phyloP scores from a whole-genome alignment of 2,888 invertebrate genomes.

The Leptopilina syphax region DNA sequence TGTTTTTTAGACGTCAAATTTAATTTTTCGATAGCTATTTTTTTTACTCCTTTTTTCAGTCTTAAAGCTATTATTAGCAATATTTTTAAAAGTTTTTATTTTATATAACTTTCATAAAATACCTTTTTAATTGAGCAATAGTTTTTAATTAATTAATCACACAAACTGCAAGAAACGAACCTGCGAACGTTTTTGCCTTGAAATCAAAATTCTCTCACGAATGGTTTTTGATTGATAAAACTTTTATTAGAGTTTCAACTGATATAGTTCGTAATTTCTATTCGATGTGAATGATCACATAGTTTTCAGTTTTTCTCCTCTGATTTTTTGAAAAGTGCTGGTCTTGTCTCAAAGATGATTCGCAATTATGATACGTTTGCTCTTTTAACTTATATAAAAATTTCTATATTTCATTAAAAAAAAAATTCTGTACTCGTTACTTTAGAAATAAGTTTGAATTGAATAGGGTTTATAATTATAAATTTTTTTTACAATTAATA shows the following conservation, averaged over 20 bases:
- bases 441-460: no score
- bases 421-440: no score
- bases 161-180: background rate
- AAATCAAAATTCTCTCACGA: conserved; percentile 8
- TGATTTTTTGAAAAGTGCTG: background rate
- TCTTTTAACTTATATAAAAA: background rate
- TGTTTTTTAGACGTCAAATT: no score
- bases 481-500: no score
- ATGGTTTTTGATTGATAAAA: conserved; percentile 1
- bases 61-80: no score
- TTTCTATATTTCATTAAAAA: no score
- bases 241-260: conserved; percentile 1
- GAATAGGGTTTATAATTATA: no score
- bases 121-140: background rate
- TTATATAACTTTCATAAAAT: no score
- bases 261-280: background rate
- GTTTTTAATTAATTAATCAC: background rate
- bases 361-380: background rate
- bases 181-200: background rate
- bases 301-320: background rate
- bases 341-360: background rate
- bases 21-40: no score
- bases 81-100: no score
- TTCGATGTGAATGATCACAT: conserved; percentile 1
- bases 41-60: no score